Evolutionary conservation across 2,797 vertebrate species (phyloP), one percentile per base, ranked within the genome.

Genomic region (Muscicapa striata): DNA sequence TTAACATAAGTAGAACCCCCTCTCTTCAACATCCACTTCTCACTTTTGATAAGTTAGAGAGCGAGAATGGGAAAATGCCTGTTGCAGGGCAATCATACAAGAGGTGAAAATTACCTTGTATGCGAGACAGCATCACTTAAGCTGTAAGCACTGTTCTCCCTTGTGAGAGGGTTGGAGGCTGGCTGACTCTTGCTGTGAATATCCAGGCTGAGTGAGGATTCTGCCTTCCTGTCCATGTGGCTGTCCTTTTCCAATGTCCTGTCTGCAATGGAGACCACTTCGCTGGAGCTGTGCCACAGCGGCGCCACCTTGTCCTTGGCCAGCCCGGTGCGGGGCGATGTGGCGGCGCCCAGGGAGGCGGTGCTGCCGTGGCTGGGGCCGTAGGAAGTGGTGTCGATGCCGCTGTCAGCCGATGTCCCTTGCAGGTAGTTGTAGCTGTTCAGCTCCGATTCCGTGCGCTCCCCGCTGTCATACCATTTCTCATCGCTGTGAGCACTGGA

Each of bases 401-500:
- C 98, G 3, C 99, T 99, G 88, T 99, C 99, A 0, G 98, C 98
- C 1, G 99, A 99, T 4, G 98, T 97, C 73, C 98, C 99, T 84
- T 99, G 99, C 20, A 99, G 98, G 70, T 99, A 99, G 83, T 98
- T 98, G 52, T 99, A 99, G 96, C 98, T 98, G 74, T 98, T 99
- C 73, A 99, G 97, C 87, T 99, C 99, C 0, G 98, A 98, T 11
- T 99, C 99, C 0, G 98, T 97, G 84, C 98, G 98, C 58, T 98
- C 98, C 7, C 98, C 98, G 0, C 98, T 98, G 34, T 99, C 99
- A 2, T 99, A 99, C 99, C 99, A 99, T n/a, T 99, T 99, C 96
- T 99, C 99, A 4, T 99, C 99, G 5, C 99, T 99, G 97, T 99
- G 99, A 89, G 98, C 97, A 32, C 99, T 99, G 29, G 99, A 99